Percentiles rank a stretch among this genome's conserved stretches.
phyloP scores from a whole-genome alignment of 2,888 invertebrate species.

The Hemistola chrysoprasaria region DNA sequence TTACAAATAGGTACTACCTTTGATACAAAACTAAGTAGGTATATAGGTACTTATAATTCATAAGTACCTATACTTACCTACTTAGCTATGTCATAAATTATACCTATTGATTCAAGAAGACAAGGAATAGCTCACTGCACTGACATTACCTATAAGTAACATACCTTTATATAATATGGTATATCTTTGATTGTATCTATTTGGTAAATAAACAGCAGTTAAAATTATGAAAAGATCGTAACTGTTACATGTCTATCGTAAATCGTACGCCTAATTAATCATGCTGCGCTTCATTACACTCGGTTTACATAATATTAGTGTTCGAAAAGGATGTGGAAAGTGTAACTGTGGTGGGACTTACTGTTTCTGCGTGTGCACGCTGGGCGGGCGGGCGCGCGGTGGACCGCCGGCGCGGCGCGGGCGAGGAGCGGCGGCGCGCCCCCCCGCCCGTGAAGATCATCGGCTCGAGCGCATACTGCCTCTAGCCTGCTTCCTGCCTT shows the following conservation, averaged over 20 bases:
- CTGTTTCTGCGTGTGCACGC: slow-evolving; percentile 58
- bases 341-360: slow-evolving; percentile 42
- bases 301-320: slow-evolving; percentile 26
- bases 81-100: too few relatives aligned
- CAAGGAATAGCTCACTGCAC: too few relatives aligned
- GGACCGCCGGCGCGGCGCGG: slow-evolving; percentile 55
- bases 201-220: slow-evolving; percentile 29
- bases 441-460: slow-evolving; percentile 82
- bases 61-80: too few relatives aligned
- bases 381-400: slow-evolving; percentile 48
- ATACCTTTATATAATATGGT: too few relatives aligned
- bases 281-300: slow-evolving; percentile 23
- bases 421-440: slow-evolving; percentile 75
- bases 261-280: slow-evolving; percentile 26
- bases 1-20: too few relatives aligned
- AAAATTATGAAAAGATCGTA: slow-evolving; percentile 20
- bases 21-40: too few relatives aligned
- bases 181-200: slow-evolving; percentile 4
- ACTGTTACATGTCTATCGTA: slow-evolving; percentile 14
- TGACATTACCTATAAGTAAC: too few relatives aligned
- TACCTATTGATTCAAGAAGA: too few relatives aligned
- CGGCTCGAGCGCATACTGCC: slow-evolving; percentile 56
- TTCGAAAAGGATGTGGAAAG: slow-evolving; percentile 11
- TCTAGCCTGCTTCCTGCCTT: slow-evolving; percentile 25
- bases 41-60: too few relatives aligned